Base-by-base conservation (phyloP, 1,140 invertebrate genomes). In the Orchesella cincta region DNA sequence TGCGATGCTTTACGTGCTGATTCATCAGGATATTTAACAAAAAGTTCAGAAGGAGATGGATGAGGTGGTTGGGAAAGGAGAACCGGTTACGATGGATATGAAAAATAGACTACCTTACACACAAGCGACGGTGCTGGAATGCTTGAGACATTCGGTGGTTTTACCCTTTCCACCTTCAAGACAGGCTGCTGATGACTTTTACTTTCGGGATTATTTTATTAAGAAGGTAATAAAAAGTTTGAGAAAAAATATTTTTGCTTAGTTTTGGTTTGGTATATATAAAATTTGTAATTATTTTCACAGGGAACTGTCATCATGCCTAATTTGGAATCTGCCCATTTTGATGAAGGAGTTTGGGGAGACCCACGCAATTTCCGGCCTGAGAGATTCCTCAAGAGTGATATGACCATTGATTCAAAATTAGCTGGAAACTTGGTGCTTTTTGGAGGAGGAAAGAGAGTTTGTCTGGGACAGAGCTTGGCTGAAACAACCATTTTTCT, bases 221-320 rank as follows among this genome's bases (percentile, higher is more conserved):
- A 93, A 93, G 57, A 92, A 94, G 86, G 92, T 92, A 86, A 83
- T n/a, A n/a, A n/a, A n/a, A n/a, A n/a, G n/a, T n/a, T n/a, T n/a
- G n/a, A n/a, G n/a, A n/a, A n/a, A n/a, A n/a, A n/a, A n/a, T n/a
- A n/a, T n/a, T n/a, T n/a, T n/a, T n/a, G n/a, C n/a, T n/a, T n/a
- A n/a, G n/a, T n/a, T n/a, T n/a, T n/a, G n/a, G n/a, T n/a, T n/a
- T n/a, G n/a, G n/a, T n/a, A n/a, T n/a, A n/a, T n/a, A n/a, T n/a
- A n/a, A n/a, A n/a, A n/a, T n/a, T n/a, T n/a, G n/a, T n/a, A n/a
- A n/a, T n/a, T n/a, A n/a, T n/a, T n/a, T n/a, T n/a, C n/a, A n/a
- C n/a, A n/a, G n/a, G 91, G 93, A 77, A 92, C 93, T 26, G 92
- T 93, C 89, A 89, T 95, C 0, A 88, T 94, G 5, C 90, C 90